Evolutionary conservation across 2,888 invertebrate genomes (phyloP).

Genomic region (Aleiodes alternator): DNA sequence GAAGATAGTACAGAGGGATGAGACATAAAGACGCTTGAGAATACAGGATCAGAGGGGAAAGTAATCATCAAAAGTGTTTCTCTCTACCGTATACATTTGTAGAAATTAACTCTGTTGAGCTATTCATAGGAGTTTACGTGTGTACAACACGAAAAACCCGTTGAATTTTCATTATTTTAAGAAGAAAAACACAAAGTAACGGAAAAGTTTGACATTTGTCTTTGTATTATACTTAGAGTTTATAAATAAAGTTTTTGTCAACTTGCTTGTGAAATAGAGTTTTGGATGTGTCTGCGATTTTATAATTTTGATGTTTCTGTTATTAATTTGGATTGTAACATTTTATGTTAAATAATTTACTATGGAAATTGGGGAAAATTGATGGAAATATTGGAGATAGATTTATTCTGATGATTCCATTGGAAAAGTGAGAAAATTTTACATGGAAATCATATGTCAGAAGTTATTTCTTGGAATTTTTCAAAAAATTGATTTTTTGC

Average conservation of each 20-base stretch:
- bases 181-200: neutral
- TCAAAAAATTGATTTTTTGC: too few relatives aligned
- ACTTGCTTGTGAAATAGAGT: neutral
- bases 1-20: neutral
- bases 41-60: constrained; percentile 23
- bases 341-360: too few relatives aligned
- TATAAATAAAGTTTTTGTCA: neutral
- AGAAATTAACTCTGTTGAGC: constrained; percentile 28
- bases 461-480: too few relatives aligned
- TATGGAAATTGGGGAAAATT: too few relatives aligned
- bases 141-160: neutral
- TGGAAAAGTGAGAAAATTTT: too few relatives aligned
- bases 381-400: too few relatives aligned
- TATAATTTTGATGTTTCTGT: too few relatives aligned
- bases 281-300: neutral
- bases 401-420: too few relatives aligned
- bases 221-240: neutral
- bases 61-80: constrained; percentile 29
- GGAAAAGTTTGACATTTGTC: neutral
- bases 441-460: too few relatives aligned
- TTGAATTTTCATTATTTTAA: neutral
- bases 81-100: constrained; percentile 18
- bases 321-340: too few relatives aligned
- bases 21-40: constrained; percentile 26
- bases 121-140: constrained; percentile 14